Evolutionary conservation across 1,140 invertebrate species (phyloP).

Genomic region (Diplogasteroides magnus): DNA sequence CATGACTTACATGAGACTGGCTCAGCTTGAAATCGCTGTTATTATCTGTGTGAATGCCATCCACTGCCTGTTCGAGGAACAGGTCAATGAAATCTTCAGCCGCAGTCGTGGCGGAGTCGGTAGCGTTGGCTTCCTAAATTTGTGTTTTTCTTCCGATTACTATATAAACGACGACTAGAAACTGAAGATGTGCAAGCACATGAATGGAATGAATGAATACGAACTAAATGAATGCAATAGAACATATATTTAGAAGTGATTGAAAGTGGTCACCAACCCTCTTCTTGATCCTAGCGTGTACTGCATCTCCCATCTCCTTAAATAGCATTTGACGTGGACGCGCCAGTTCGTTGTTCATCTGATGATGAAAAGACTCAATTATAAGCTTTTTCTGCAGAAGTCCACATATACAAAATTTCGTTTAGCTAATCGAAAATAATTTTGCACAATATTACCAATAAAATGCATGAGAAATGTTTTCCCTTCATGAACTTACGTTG

Average conservation of each 20-base stretch:
- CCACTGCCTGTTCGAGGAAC: constrained; percentile 9
- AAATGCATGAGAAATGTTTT: too few relatives aligned
- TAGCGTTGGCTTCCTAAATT: too few relatives aligned
- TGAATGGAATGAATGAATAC: background rate
- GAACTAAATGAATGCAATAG: background rate
- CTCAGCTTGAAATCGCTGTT: background rate
- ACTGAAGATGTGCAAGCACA: too few relatives aligned
- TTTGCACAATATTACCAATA: too few relatives aligned
- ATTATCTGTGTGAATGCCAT: background rate
- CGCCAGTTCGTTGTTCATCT: too few relatives aligned
- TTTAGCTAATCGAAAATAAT: too few relatives aligned
- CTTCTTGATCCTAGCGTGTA: background rate
- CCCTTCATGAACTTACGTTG: too few relatives aligned
- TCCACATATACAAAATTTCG: too few relatives aligned
- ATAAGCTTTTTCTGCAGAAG: background rate
- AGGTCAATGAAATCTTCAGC: constrained; percentile 11
- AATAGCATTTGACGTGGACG: background rate
- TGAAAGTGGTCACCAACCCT: background rate
- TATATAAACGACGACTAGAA: too few relatives aligned
- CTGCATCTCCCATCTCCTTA: background rate
- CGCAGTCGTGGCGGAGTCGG: background rate
- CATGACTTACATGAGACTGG: background rate
- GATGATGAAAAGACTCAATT: background rate
- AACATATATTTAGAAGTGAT: background rate
- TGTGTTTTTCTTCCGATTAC: too few relatives aligned